phyloP scores from a whole-genome alignment of 2,113 vertebrate species.

The Varanus salvator region DNA sequence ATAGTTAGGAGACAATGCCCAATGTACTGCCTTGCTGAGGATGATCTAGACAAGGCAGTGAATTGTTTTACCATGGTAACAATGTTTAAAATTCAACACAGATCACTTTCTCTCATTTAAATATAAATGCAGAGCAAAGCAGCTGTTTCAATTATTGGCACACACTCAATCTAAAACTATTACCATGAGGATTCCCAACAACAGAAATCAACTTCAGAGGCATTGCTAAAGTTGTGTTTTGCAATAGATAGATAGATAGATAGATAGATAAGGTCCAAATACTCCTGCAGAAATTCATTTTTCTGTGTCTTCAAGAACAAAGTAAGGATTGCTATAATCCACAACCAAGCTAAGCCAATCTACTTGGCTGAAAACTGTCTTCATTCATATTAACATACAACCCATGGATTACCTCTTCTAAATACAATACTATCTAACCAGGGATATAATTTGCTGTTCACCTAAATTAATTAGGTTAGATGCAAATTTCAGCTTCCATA shows the following conservation, averaged over 20 bases:
- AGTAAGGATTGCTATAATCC: neutral
- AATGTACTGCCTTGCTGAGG: conserved; percentile 52
- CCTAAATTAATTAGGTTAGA: neutral
- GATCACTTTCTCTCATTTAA: conserved; percentile 68
- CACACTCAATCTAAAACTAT: conserved; percentile 63
- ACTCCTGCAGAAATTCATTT: conserved; percentile 5
- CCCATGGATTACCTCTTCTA: neutral
- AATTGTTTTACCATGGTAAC: conserved; percentile 66
- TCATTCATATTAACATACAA: neutral
- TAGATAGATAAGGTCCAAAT: conserved; percentile 16
- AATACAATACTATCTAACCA: neutral
- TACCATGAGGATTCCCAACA: conserved; percentile 52
- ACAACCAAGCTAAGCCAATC: neutral
- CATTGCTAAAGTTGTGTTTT: conserved; percentile 15
- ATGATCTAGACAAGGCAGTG: conserved; percentile 60
- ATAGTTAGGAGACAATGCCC: conserved; percentile 51
- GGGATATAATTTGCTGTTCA: neutral
- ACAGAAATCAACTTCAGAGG: conserved; percentile 57
- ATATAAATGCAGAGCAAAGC: conserved; percentile 65
- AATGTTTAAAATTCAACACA: conserved; percentile 73
- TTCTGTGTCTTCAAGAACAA: neutral
- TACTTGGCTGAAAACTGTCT: neutral
- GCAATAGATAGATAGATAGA: too few species aligned
- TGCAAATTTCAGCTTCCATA: neutral
- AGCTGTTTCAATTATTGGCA: conserved; percentile 68